Conservation (phyloP, 1,140 invertebrate species). For the Oscheius sp. region DNA sequence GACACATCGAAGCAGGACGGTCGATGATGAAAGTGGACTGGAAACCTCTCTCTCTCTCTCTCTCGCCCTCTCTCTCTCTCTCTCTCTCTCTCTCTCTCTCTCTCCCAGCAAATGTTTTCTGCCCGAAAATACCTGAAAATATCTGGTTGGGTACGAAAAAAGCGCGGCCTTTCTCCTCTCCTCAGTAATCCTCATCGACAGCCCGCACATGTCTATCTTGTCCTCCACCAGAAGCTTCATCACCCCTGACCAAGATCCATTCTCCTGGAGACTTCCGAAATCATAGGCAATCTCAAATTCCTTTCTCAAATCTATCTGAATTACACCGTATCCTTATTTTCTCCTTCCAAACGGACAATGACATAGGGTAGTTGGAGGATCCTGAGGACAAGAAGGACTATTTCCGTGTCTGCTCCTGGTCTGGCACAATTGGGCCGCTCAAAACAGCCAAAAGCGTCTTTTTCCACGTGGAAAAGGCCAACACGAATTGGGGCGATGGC, state of each 20-base stretch:
- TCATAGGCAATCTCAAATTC: background rate
- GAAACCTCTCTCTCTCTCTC: no score
- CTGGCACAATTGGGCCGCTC: background rate
- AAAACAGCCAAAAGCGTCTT: background rate
- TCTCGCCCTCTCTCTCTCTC: no score
- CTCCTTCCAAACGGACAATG: background rate
- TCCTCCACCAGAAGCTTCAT: conserved; percentile 35
- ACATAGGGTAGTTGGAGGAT: background rate
- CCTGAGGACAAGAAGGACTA: background rate
- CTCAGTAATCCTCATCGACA: conserved; percentile 40
- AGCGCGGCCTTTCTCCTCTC: conserved; percentile 34
- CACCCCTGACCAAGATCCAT: conserved; percentile 6
- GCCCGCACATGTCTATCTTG: conserved; percentile 39
- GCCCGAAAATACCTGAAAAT: no score
- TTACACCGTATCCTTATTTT: no score
- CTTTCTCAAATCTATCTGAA: no score
- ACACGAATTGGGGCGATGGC: no score
- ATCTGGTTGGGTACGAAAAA: conserved; percentile 38
- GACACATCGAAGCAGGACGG: background rate
- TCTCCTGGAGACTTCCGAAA: background rate
- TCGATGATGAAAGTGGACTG: background rate
- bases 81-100: no score
- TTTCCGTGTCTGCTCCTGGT: background rate
- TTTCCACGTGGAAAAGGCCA: background rate
- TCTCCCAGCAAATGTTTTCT: no score